These are phyloP conservation scores for Holothuria scabra DNA, from an alignment of 53 echinoderm and acorn worm genomes.

Conservation along the genomic window DNA sequence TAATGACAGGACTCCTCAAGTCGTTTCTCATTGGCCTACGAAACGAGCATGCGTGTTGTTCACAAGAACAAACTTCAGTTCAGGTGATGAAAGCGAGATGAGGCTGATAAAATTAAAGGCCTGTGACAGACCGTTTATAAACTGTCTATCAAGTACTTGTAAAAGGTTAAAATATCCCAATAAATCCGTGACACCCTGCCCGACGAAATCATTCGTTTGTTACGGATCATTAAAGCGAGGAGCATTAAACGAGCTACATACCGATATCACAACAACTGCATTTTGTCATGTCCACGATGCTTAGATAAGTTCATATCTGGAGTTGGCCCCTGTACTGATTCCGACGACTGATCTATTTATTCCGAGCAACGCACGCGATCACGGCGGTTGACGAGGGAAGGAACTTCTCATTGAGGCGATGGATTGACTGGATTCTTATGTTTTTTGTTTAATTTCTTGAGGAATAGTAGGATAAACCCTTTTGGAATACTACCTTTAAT, in stretches of 20 bases:
- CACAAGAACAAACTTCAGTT: not conserved
- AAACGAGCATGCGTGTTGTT: slow-evolving; percentile 2
- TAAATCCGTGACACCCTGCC: slow-evolving; percentile 27
- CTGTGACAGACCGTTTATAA: slow-evolving; percentile 17
- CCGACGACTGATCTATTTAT: too few species aligned
- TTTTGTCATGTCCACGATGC: slow-evolving; percentile 16
- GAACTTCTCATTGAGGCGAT: too few species aligned
- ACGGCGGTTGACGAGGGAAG: too few species aligned
- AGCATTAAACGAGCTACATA: not conserved
- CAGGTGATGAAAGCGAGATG: not conserved
- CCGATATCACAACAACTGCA: not conserved
- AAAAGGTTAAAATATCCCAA: not conserved
- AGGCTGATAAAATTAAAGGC: not conserved
- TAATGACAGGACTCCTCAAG: not conserved
- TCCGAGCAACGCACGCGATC: too few species aligned
- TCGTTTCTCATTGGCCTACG: not conserved
- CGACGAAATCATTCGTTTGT: slow-evolving; percentile 24
- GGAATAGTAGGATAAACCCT: too few species aligned
- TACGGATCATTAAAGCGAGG: slow-evolving; percentile 19
- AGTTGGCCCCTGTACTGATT: too few species aligned
- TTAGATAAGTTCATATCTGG: not conserved
- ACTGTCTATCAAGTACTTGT: slow-evolving; percentile 14
- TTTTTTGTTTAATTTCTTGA: too few species aligned
- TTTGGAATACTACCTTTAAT: too few species aligned
- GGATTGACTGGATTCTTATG: too few species aligned